These are phyloP conservation scores for Sarcophilus harrisii DNA, from an alignment of 2,797 vertebrate genomes.

Conservation along the genomic window DNA sequence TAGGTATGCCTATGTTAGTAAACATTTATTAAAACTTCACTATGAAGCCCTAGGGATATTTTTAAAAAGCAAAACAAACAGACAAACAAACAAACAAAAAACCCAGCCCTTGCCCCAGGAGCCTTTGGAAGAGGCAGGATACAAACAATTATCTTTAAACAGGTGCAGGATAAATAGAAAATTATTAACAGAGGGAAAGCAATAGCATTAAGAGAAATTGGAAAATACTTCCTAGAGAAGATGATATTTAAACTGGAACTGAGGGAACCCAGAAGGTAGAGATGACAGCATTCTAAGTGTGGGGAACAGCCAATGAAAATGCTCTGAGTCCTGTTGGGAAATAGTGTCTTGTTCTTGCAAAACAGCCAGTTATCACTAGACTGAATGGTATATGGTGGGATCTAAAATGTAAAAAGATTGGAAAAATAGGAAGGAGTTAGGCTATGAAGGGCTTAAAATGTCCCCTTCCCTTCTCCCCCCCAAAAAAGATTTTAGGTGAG, in stretches of 20 bases:
- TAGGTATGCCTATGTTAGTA: not conserved
- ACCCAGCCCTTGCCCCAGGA: not conserved
- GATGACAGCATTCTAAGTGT: not conserved
- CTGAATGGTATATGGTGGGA: not conserved
- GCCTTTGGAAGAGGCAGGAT: not conserved
- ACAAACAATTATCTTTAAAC: not conserved
- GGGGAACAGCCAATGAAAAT: not conserved
- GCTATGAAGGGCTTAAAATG: not conserved
- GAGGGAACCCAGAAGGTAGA: not conserved
- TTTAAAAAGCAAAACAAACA: not conserved
- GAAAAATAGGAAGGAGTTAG: not conserved
- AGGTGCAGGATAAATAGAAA: not conserved
- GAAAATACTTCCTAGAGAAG: not conserved
- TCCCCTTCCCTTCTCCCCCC: not conserved
- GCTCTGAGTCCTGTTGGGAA: not conserved
- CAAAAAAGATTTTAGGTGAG: not conserved
- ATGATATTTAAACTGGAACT: not conserved
- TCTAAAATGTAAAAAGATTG: not conserved
- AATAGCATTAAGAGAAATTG: not conserved
- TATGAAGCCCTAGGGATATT: not conserved
- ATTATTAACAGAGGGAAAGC: not conserved
- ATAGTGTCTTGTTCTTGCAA: not conserved
- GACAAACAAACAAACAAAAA: no score
- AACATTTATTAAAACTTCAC: not conserved
- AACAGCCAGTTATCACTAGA: not conserved